Evolutionary conservation across 2,888 invertebrate genomes (phyloP).

Genomic region (Trichopria drosophilae): DNA sequence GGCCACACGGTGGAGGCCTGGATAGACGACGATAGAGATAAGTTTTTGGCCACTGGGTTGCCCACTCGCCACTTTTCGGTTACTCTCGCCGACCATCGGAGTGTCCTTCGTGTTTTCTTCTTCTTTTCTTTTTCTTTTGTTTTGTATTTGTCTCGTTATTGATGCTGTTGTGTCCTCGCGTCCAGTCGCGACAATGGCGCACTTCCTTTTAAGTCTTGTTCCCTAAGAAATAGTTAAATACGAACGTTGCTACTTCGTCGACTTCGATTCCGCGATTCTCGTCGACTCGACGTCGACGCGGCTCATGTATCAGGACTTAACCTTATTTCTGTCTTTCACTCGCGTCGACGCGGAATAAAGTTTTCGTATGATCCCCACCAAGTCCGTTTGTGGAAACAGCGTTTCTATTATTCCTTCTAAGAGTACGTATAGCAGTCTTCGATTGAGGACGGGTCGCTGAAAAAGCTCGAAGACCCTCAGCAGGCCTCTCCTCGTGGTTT

Average conservation of each 20-base stretch:
- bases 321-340: conserved; percentile 45
- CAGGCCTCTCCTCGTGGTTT: conserved; percentile 81
- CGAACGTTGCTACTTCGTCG: no score
- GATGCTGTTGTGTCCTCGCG: no score
- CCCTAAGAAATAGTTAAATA: conserved; percentile 17
- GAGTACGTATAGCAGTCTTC: conserved; percentile 79
- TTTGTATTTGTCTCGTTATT: conserved; percentile 18
- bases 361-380: conserved; percentile 71
- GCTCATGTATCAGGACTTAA: conserved; percentile 41
- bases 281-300: background rate
- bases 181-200: no score
- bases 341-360: conserved; percentile 70
- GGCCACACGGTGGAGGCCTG: conserved; percentile 31
- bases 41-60: conserved; percentile 12
- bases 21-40: conserved; percentile 34
- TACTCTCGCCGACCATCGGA: background rate
- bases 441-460: conserved; percentile 83
- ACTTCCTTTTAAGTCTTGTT: no score
- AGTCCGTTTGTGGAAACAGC: conserved; percentile 79
- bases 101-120: background rate
- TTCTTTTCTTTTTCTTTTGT: conserved; percentile 2
- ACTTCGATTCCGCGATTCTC: conserved; percentile 36
- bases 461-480: conserved; percentile 84
- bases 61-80: conserved; percentile 16
- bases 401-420: conserved; percentile 79